phyloP scores from a whole-genome alignment of 2,113 vertebrate species.

The Synchiropus splendidus region DNA sequence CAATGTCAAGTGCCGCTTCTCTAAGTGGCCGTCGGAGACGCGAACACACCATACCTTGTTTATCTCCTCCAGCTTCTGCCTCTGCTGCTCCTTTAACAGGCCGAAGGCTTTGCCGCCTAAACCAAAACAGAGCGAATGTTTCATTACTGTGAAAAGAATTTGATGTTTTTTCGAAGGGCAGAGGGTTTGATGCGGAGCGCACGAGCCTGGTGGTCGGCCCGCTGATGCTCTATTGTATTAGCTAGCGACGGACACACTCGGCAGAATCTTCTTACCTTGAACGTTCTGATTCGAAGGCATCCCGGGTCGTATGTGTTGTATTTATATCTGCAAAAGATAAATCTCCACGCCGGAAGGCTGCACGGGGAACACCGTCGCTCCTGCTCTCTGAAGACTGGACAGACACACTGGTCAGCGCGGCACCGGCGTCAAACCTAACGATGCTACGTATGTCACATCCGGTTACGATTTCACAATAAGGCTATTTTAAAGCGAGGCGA shows the following conservation, averaged over 20 bases:
- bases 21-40: constrained; percentile 4
- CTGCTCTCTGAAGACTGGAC: too few relatives aligned
- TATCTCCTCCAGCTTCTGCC: constrained; percentile 76
- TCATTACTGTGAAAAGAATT: neutral
- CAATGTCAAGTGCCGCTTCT: constrained; percentile 1
- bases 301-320: constrained; percentile 12
- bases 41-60: constrained; percentile 70
- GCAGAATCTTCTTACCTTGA: constrained; percentile 42
- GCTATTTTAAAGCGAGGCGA: neutral
- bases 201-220: constrained; percentile 13
- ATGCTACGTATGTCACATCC: neutral
- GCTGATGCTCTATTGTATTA: constrained; percentile 38
- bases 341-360: constrained; percentile 16
- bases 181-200: neutral
- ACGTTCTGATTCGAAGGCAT: constrained; percentile 60
- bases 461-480: constrained; percentile 6
- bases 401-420: constrained; percentile 4
- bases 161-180: too few relatives aligned
- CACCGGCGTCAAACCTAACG: constrained; percentile 10
- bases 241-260: constrained; percentile 1
- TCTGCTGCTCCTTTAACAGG: constrained; percentile 76
- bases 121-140: constrained; percentile 10
- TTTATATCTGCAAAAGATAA: constrained; percentile 11
- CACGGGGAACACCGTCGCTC: neutral
- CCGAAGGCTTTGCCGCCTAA: constrained; percentile 82